Base-by-base conservation (phyloP, 2,888 invertebrate genomes). In the Tyria jacobaeae region DNA sequence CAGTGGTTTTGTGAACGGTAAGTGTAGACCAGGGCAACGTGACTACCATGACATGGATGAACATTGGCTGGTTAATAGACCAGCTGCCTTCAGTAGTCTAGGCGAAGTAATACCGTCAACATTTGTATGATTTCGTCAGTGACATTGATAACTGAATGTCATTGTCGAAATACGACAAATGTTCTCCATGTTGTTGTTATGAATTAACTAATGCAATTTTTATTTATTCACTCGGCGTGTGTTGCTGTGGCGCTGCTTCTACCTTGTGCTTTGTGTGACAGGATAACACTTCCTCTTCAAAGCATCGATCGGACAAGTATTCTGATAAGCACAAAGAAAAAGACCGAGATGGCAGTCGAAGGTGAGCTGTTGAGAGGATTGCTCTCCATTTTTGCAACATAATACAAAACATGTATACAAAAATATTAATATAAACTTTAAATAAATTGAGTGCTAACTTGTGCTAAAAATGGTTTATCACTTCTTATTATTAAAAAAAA, bases 1-100 rank as follows among this genome's bases (percentile, higher is more conserved):
- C 93, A 94, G 89, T 92, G 94, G 94, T 94, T 94, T 91, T 88
- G 89, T 91, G 87, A 95, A 95, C 94, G 95, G 95, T 96, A 95
- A 96, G 95, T 96, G 94, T 95, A 95, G 94, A 94, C 90, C 92
- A 91, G 94, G 89, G 88, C 88, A 81, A 67, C 83, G 79, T 81
- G 76, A 86, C 86, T 83, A 87, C 87, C 88, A 87, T 85, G 86
- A 85, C 86, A 87, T 79, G 80, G 85, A 84, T 81, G 77, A 81
- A 81, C 75, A 79, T 80, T 77, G 82, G 81, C 84, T 79, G 83
- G 85, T 80, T 79, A 70, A 64, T 76, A 66, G 81, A 79, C 82
- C 81, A 76, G 79, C 83, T 81, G 77, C 82, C 85, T 76, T 71
- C 85, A 85, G 82, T 89, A 87, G 86, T 77, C 79, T 91, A 90